Evolutionary conservation across 2,113 vertebrate species (phyloP).

Genomic region (Poeciliopsis prolifica): DNA sequence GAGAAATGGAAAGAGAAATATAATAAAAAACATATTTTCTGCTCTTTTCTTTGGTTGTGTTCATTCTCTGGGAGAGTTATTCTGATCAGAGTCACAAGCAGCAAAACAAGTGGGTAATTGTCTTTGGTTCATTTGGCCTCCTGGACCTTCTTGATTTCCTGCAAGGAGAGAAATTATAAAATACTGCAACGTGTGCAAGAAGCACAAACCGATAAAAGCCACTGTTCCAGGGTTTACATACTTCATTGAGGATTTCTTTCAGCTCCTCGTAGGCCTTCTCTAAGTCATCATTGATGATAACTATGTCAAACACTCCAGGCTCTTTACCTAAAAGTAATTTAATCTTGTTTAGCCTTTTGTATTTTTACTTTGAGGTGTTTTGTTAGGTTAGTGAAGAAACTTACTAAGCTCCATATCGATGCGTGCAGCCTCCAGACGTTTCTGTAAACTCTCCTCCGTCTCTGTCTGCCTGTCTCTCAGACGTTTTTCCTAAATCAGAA

Average conservation of each 20-base stretch:
- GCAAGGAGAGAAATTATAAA: slow-evolving; percentile 12
- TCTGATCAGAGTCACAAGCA: slow-evolving; percentile 10
- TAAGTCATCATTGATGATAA: slow-evolving; percentile 91
- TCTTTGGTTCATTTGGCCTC: slow-evolving; percentile 60
- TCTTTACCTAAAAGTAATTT: slow-evolving; percentile 83
- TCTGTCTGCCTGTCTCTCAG: slow-evolving; percentile 90
- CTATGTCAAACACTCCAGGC: slow-evolving; percentile 88
- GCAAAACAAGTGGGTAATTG: not conserved
- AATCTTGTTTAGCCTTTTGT: not conserved
- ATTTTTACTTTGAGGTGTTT: not conserved
- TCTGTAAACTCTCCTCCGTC: slow-evolving; percentile 89
- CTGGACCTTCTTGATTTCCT: slow-evolving; percentile 80
- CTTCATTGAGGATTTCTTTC: slow-evolving; percentile 85
- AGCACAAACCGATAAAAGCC: not conserved
- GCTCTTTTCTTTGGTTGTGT: slow-evolving; percentile 3
- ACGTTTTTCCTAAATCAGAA: slow-evolving; percentile 84
- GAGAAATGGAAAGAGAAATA: not conserved
- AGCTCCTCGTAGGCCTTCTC: slow-evolving; percentile 87
- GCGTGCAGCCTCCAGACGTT: slow-evolving; percentile 83
- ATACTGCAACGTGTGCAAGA: not conserved
- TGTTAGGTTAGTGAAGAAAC: slow-evolving; percentile 39
- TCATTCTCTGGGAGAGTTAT: slow-evolving; percentile 7
- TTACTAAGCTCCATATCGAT: slow-evolving; percentile 92
- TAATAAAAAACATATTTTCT: not conserved
- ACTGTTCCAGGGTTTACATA: slow-evolving; percentile 65